A percentile compares a stretch with the other conserved stretches of the same genome.
phyloP scores from a whole-genome alignment of 1,140 invertebrate species.

The Bombus fervidus region DNA sequence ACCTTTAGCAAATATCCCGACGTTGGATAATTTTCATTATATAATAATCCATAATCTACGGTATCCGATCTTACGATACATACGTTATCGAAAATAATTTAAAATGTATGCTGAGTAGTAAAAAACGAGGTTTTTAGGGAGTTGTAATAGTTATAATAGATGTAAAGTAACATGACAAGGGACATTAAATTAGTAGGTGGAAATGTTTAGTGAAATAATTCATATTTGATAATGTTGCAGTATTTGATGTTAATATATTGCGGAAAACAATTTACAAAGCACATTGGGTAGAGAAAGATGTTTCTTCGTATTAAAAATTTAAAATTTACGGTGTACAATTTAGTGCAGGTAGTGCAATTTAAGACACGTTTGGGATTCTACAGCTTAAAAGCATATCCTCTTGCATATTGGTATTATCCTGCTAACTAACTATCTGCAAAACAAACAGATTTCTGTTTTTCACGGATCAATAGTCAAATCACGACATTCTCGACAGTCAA shows the following conservation, averaged over 20 bases:
- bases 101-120: neutral
- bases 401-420: neutral
- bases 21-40: no score
- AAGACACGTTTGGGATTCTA: neutral
- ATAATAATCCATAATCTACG: neutral
- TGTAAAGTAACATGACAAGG: no score
- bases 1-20: neutral
- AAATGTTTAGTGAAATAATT: neutral
- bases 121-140: neutral
- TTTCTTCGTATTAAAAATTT: no score
- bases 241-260: no score
- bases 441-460: no score
- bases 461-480: neutral
- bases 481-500: no score
- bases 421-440: no score
- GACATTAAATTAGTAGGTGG: neutral
- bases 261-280: no score
- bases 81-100: neutral
- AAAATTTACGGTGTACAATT: no score
- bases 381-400: neutral
- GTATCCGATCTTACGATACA: neutral
- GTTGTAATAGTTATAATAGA: accelerated
- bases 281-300: no score
- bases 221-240: neutral
- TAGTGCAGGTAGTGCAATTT: neutral